Evolutionary conservation across 1,140 invertebrate genomes (phyloP).

Genomic region (Lanistes nyassanus): DNA sequence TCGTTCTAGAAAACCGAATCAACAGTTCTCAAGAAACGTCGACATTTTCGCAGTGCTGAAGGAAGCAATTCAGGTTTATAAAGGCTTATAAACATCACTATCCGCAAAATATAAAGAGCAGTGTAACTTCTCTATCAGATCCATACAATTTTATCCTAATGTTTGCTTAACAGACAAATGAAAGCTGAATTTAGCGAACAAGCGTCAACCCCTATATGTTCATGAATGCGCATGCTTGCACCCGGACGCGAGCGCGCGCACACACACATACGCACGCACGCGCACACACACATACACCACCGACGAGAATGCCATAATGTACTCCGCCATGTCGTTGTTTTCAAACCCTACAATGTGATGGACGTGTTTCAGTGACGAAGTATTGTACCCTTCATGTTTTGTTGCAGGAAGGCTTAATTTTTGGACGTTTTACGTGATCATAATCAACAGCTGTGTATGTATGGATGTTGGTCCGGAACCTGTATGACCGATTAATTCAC

Average conservation of each 20-base stretch:
- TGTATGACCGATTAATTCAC: too few species aligned
- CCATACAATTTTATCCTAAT: background rate
- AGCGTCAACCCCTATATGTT: background rate
- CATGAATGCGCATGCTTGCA: background rate
- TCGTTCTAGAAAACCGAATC: too few species aligned
- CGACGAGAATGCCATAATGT: background rate
- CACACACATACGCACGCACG: constrained; percentile 1
- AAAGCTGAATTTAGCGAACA: background rate
- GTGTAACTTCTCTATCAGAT: background rate
- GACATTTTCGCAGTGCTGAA: too few species aligned
- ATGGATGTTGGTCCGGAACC: too few species aligned
- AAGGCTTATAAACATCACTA: background rate
- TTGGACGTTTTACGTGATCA: background rate
- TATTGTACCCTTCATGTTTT: background rate
- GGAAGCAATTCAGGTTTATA: too few species aligned
- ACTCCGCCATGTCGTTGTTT: background rate
- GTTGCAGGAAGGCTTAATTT: background rate
- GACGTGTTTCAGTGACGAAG: background rate
- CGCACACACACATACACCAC: background rate
- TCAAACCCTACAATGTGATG: background rate
- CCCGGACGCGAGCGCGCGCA: background rate
- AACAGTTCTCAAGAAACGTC: too few species aligned
- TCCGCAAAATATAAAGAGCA: background rate
- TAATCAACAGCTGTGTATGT: background rate
- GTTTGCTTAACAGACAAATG: background rate